Percentiles rank a stretch among this genome's conserved stretches.
phyloP scores from a whole-genome alignment of 1,140 invertebrate species.

The Heliconius nattereri region DNA sequence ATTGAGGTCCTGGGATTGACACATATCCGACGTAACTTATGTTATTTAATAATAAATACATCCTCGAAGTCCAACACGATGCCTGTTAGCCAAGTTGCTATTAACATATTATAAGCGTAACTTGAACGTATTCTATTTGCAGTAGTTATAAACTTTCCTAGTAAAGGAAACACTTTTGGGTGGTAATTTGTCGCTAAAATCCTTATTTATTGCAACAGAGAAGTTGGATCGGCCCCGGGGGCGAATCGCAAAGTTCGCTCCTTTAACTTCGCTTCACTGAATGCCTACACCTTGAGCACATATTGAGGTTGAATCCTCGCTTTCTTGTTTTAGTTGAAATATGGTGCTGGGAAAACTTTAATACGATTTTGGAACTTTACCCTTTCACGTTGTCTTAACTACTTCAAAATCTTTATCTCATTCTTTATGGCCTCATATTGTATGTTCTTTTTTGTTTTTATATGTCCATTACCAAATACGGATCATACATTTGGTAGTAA shows the following conservation, averaged over 20 bases:
- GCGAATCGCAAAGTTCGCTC: constrained; percentile 70
- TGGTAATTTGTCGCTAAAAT: constrained; percentile 79
- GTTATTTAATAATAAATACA: background rate
- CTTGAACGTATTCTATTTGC: constrained; percentile 18
- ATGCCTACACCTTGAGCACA: constrained; percentile 70
- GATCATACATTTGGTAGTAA: too few relatives aligned
- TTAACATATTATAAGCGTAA: background rate
- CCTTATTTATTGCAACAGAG: constrained; percentile 78
- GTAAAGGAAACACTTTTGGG: constrained; percentile 68
- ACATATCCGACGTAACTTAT: background rate
- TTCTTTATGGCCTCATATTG: background rate
- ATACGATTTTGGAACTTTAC: constrained; percentile 52
- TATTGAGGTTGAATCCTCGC: constrained; percentile 75
- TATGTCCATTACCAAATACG: too few relatives aligned
- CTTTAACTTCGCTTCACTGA: constrained; percentile 73
- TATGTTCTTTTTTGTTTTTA: too few relatives aligned
- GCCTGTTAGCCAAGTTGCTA: background rate
- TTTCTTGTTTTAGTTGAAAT: constrained; percentile 73
- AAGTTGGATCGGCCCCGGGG: constrained; percentile 74
- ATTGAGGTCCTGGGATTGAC: too few relatives aligned
- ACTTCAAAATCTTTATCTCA: constrained; percentile 41
- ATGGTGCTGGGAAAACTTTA: constrained; percentile 65
- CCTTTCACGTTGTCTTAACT: constrained; percentile 29
- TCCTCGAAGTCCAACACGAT: background rate
- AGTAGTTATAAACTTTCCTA: constrained; percentile 42